Conservation (phyloP, 2,797 vertebrate genomes). For the Pangasius krempfi region DNA sequence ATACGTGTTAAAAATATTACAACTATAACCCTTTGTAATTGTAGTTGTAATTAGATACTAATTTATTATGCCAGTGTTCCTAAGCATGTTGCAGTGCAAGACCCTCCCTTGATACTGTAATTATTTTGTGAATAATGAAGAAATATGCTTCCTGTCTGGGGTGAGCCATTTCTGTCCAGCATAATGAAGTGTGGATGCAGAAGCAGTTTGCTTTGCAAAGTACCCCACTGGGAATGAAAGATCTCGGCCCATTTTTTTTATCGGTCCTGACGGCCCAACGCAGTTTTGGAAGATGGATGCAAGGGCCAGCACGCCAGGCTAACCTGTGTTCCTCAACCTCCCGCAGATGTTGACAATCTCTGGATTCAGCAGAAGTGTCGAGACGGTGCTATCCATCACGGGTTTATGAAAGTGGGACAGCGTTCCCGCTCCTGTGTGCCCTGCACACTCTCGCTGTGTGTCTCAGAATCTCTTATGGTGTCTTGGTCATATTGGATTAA, state of each 20-base stretch:
- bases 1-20: background rate
- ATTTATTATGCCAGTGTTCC: constrained; percentile 39
- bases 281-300: constrained; percentile 56
- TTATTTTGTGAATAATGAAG: constrained; percentile 57
- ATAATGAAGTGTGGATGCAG: constrained; percentile 56
- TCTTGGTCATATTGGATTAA: constrained; percentile 42
- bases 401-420: constrained; percentile 57
- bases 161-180: constrained; percentile 51
- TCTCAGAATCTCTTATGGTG: constrained; percentile 31
- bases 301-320: constrained; percentile 33
- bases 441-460: constrained; percentile 20
- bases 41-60: constrained; percentile 4
- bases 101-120: constrained; percentile 45
- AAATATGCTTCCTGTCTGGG: constrained; percentile 48
- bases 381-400: constrained; percentile 56
- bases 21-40: constrained; percentile 27
- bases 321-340: constrained; percentile 45
- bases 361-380: constrained; percentile 60
- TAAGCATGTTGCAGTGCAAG: constrained; percentile 12
- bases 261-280: constrained; percentile 64
- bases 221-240: constrained; percentile 68
- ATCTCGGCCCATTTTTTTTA: constrained; percentile 63
- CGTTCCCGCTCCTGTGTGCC: constrained; percentile 6
- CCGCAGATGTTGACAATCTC: constrained; percentile 56
- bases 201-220: constrained; percentile 67